These are phyloP conservation scores for Rhyacophila evoluta DNA, from an alignment of 2,888 invertebrate species.

Conservation along the genomic window DNA sequence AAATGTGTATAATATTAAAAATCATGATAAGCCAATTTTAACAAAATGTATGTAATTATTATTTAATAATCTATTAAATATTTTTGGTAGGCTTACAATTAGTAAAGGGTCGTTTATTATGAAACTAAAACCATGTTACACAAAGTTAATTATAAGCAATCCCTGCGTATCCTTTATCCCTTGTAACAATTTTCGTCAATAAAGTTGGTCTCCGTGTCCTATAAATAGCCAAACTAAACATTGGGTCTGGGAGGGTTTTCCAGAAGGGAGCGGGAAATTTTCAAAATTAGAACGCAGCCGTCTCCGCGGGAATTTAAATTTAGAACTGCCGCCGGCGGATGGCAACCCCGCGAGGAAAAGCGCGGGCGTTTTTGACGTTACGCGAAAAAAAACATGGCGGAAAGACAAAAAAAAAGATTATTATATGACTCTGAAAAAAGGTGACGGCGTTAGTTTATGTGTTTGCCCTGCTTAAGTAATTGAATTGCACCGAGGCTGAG, in stretches of 20 bases:
- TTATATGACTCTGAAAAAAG: not conserved
- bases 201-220: not conserved
- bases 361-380: conserved; percentile 35
- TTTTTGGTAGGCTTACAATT: too few species aligned
- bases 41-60: too few species aligned
- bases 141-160: too few species aligned
- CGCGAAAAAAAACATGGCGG: conserved; percentile 36
- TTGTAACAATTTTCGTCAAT: not conserved
- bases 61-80: too few species aligned
- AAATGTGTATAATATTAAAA: too few species aligned
- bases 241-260: not conserved
- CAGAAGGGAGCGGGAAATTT: conserved; percentile 42
- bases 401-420: conserved; percentile 30
- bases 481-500: not conserved
- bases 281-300: conserved; percentile 49
- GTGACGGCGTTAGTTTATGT: conserved; percentile 20
- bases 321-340: conserved; percentile 40
- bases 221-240: not conserved
- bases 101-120: too few species aligned
- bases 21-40: too few species aligned
- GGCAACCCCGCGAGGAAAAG: conserved; percentile 23
- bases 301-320: conserved; percentile 48
- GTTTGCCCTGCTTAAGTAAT: conserved; percentile 22
- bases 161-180: too few species aligned
- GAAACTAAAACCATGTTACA: too few species aligned